Evolutionary conservation across 1,140 invertebrate genomes (phyloP), one percentile per base, ranked within the genome.

Genomic region (Scaptomyza pallida): DNA sequence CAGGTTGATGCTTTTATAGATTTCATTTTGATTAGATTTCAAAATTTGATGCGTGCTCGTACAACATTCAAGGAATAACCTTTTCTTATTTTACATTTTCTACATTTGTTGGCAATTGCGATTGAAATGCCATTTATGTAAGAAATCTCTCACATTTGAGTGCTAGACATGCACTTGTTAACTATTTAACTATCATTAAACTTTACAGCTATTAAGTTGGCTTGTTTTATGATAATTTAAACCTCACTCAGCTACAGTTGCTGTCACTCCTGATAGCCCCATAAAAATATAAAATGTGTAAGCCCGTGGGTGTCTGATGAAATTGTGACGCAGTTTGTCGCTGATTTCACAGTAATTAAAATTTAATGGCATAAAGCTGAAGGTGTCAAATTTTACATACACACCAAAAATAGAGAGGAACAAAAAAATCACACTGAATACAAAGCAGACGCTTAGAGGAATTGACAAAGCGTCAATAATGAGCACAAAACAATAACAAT

Each of bases 261-360:
- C 13, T 16, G n/a, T 9, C 15, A 9, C 1, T 2, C 0, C 15
- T 17, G 8, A 13, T 8, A 30, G 4, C 13, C 33, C 33, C 13
- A 33, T 5, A 15, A 15, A 26, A 60, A 26, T 21, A 30, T 0
- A 30, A 30, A 30, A 30, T 26, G 9, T 30, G 5, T 30, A 61
- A 10, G 13, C 10, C 16, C 6, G 13, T 37, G 61, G 37, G 41
- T 35, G 13, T 12, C 50, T 45, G 56, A 43, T 26, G 16, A 61
- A 44, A n/a, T 56, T 45, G 9, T 23, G 61, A 65, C 23, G 41
- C 48, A 59, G 23, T 63, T 55, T 9, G 21, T 6, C 13, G 43
- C 35, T 54, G 59, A 48, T 55, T 63, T 56, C 21, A 48, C 55
- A 60, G 61, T 75, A 75, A 82, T 82, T 82, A 75, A 52, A 68